Conservation (phyloP, 2,888 invertebrate species). For the Copidosoma aretas region DNA sequence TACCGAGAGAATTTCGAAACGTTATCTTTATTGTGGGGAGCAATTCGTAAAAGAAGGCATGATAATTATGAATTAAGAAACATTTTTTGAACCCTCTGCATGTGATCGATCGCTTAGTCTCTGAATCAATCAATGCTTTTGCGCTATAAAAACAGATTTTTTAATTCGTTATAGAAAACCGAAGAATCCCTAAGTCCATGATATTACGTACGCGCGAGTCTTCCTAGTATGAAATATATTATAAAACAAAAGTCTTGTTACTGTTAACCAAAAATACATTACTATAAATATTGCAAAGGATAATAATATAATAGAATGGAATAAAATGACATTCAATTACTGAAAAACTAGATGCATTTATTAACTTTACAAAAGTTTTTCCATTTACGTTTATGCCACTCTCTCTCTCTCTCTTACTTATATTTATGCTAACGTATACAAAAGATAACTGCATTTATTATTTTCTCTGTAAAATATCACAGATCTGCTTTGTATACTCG, state of each 20-base stretch:
- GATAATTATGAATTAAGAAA: too few relatives aligned
- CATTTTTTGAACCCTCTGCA: too few relatives aligned
- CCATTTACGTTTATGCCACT: background rate
- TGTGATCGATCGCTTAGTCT: too few relatives aligned
- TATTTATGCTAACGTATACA: background rate
- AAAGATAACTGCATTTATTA: slow-evolving; percentile 23
- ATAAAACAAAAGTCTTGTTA: background rate
- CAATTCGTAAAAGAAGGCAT: too few relatives aligned
- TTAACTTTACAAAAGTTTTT: too few relatives aligned
- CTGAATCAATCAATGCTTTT: too few relatives aligned
- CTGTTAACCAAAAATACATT: background rate
- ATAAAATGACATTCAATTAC: background rate
- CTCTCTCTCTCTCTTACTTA: background rate
- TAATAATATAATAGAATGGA: background rate
- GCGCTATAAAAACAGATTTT: too few relatives aligned
- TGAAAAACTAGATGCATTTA: background rate
- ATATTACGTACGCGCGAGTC: background rate
- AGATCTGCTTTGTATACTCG: slow-evolving; percentile 33
- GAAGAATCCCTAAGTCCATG: background rate
- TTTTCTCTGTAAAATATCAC: slow-evolving; percentile 39
- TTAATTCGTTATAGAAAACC: too few relatives aligned
- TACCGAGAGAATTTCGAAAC: background rate
- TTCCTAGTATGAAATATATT: background rate
- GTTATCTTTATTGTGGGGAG: background rate
- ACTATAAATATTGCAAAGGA: background rate